A percentile compares a stretch with the other conserved stretches of the same genome.
These are phyloP conservation scores for Buceros bicornis DNA, from an alignment of 2,797 vertebrate genomes.

Conservation along the genomic window DNA sequence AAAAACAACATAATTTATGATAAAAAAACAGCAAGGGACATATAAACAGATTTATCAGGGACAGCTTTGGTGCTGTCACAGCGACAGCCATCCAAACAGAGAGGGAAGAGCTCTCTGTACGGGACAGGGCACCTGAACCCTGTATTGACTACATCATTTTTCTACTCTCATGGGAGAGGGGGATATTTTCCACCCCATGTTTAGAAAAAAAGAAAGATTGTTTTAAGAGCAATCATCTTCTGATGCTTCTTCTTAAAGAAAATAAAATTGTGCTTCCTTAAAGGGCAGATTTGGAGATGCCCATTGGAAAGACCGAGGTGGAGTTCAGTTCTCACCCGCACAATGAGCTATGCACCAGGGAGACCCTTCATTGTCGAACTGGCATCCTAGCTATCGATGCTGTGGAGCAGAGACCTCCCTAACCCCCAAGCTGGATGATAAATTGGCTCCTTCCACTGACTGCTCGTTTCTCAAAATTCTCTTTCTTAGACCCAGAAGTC, in stretches of 20 bases:
- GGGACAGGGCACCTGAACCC: neutral
- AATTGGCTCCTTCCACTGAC: neutral
- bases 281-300: neutral
- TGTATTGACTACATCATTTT: neutral
- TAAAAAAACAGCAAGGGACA: constrained; percentile 59
- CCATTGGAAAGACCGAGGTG: neutral
- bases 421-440: accelerated
- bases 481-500: neutral
- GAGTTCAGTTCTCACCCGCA: neutral
- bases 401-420: neutral
- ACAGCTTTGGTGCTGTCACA: constrained; percentile 9
- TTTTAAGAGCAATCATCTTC: neutral
- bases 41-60: constrained; percentile 45
- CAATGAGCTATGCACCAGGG: neutral
- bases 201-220: neutral
- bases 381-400: neutral
- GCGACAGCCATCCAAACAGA: neutral
- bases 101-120: neutral
- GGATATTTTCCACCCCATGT: neutral
- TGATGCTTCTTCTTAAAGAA: neutral
- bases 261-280: neutral
- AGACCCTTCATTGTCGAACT: neutral
- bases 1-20: constrained; percentile 52
- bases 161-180: neutral
- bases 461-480: neutral